Evolutionary conservation across 2,797 vertebrate genomes (phyloP), one percentile per base, ranked within the genome.

Genomic region (Gouania willdenowi): DNA sequence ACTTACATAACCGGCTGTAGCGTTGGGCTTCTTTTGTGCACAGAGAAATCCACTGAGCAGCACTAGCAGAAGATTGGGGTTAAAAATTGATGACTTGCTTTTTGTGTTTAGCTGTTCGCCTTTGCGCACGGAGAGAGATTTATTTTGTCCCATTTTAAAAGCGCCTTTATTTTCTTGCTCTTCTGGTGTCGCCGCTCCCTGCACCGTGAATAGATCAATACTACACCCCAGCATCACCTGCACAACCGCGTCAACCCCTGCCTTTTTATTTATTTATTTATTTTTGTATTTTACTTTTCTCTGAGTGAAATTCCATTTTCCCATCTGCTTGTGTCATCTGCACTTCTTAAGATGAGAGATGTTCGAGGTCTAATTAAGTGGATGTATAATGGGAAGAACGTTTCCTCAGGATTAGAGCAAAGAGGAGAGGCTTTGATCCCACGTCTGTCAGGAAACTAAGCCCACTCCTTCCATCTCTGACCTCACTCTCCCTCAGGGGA

Each of bases 71-170:
- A 75, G 45, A 63, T 31, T 1, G 29, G 30, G 66, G 66, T 81
- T 69, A 75, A 79, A 83, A 80, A 82, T 81, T 56, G 48, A 83
- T 81, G 76, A 77, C 68, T 72, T 69, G 59, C 59, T 66, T 75
- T 77, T 75, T 75, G 53, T 75, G 55, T 59, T 48, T 39, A 3
- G 27, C 50, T 28, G 43, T 16, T 15, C 37, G 26, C 56, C 29
- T 8, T 19, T 33, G 44, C 2, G 18, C 5, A 2, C 53, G 55
- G 57, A 46, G 26, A 37, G 50, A 70, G 51, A 61, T 26, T 40
- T 32, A 51, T 53, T 44, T 41, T 54, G 65, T 66, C 62, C 75
- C 60, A 66, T 23, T 66, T 82, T 69, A 58, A 10, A 54, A 41
- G 12, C 14, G 37, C 13, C n/a, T 20, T 20, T 19, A 20, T 20